Conservation (phyloP, 2,797 vertebrate species). For the Xenentodon cancila region DNA sequence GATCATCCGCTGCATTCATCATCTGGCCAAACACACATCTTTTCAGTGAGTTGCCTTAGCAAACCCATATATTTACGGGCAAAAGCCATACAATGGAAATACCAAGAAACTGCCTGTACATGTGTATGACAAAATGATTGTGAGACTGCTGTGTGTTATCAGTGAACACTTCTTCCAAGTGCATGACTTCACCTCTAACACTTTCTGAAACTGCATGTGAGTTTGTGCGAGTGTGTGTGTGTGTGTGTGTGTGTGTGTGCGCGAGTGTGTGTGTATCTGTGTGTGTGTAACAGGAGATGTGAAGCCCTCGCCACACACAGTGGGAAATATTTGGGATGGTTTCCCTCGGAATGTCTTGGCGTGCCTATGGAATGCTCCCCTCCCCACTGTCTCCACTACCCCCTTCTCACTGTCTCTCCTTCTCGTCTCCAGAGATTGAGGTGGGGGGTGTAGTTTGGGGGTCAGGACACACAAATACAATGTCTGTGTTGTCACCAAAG, state of each 20-base stretch:
- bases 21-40: too few relatives aligned
- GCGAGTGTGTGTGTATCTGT: conserved; percentile 18
- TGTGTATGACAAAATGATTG: background rate
- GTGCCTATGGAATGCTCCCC: conserved; percentile 80
- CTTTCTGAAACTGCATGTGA: conserved; percentile 32
- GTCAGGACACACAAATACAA: conserved; percentile 39
- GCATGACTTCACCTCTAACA: conserved; percentile 25
- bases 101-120: too few relatives aligned
- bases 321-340: conserved; percentile 86
- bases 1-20: too few relatives aligned
- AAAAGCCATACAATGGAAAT: background rate
- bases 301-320: conserved; percentile 73
- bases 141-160: conserved; percentile 25
- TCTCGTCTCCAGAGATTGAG: conserved; percentile 38
- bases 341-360: conserved; percentile 87
- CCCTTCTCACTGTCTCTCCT: conserved; percentile 42
- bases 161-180: conserved; percentile 18
- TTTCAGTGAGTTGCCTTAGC: background rate
- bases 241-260: conserved; percentile 33
- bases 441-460: conserved; percentile 11
- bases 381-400: conserved; percentile 21
- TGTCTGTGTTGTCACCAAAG: conserved; percentile 42
- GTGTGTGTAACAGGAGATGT: conserved; percentile 67
- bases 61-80: conserved; percentile 34
- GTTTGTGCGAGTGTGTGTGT: conserved; percentile 29